phyloP scores from a whole-genome alignment of 2,888 invertebrate genomes.

The Melipona bicolor region DNA sequence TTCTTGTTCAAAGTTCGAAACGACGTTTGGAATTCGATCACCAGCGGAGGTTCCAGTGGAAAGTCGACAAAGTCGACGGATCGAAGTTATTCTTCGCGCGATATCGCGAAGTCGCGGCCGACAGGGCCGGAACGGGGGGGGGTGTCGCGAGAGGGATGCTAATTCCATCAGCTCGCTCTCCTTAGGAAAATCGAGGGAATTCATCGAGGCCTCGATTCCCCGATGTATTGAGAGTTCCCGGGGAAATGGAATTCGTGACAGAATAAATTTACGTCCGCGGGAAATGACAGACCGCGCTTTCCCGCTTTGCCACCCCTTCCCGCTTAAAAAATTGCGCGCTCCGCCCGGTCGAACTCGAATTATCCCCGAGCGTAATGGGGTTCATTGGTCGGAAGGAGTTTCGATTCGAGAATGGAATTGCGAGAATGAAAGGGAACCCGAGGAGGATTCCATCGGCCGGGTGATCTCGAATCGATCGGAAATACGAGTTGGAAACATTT shows the following conservation, averaged over 20 bases:
- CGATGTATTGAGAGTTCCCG: slow-evolving; percentile 36
- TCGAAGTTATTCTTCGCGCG: not conserved
- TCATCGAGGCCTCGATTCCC: slow-evolving; percentile 34
- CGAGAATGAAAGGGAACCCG: not conserved
- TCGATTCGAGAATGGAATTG: not conserved
- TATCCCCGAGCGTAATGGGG: slow-evolving; percentile 7
- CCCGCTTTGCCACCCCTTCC: not conserved
- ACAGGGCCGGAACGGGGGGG: slow-evolving; percentile 16
- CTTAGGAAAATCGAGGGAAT: slow-evolving; percentile 45
- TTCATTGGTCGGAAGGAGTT: slow-evolving; percentile 20
- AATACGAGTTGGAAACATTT: not conserved
- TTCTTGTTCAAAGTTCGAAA: not conserved
- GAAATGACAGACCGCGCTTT: slow-evolving; percentile 33
- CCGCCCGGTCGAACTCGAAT: not conserved
- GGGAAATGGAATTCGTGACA: slow-evolving; percentile 47
- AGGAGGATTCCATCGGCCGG: not conserved
- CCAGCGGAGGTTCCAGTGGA: slow-evolving; percentile 12
- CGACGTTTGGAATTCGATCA: too few relatives aligned
- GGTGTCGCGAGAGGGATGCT: slow-evolving; percentile 38
- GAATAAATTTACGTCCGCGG: slow-evolving; percentile 46
- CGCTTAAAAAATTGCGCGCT: slow-evolving; percentile 9
- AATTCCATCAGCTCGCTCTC: slow-evolving; percentile 37
- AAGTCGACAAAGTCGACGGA: slow-evolving; percentile 25
- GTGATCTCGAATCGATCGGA: not conserved
- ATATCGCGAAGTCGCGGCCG: slow-evolving; percentile 4